phyloP scores from a whole-genome alignment of 2,113 vertebrate genomes.

The Callocephalon fimbriatum region DNA sequence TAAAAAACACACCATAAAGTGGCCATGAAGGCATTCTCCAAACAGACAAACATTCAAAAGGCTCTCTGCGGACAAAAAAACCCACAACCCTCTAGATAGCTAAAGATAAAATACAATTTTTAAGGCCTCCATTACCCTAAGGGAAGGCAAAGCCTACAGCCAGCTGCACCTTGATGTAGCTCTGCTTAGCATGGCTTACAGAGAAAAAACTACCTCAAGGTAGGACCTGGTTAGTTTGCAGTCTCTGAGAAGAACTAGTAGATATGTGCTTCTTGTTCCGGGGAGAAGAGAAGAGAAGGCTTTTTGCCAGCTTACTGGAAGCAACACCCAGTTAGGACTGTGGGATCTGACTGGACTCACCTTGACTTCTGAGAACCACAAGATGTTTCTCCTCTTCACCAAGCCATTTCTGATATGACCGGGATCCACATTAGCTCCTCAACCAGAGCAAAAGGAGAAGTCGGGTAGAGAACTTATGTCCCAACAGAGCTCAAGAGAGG shows the following conservation, averaged over 20 bases:
- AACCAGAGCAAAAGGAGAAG: neutral
- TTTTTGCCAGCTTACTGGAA: neutral
- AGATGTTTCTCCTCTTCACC: neutral
- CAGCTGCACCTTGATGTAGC: neutral
- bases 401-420: neutral
- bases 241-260: neutral
- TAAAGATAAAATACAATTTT: neutral
- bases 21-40: neutral
- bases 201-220: neutral
- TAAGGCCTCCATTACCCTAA: neutral
- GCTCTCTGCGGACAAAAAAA: neutral
- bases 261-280: fast-evolving
- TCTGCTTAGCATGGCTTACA: neutral
- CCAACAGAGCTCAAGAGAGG: neutral
- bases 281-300: neutral
- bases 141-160: neutral
- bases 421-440: neutral
- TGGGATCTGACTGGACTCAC: neutral
- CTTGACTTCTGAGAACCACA: neutral
- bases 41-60: neutral
- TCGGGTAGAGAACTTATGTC: neutral
- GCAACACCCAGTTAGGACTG: neutral
- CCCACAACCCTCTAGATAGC: neutral
- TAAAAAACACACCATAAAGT: neutral
- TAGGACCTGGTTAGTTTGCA: neutral